Base-by-base conservation (phyloP, 2,888 invertebrate genomes). In the Heteropelma amictum region DNA sequence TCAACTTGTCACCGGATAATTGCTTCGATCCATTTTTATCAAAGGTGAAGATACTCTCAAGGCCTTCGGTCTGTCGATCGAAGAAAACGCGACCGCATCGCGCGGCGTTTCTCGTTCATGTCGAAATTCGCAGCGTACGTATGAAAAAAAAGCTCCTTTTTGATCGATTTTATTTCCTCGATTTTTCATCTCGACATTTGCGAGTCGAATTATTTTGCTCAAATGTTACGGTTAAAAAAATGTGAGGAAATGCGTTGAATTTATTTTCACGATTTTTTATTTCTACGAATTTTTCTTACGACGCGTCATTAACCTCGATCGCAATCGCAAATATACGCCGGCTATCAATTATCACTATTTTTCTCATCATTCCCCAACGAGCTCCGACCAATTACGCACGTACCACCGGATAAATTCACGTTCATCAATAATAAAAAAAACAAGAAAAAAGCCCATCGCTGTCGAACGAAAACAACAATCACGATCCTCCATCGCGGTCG, bases 21-120 rank as follows among this genome's bases (percentile, higher is more conserved):
- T 17, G 26, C 14, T 17, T 14, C 5, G 19, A 56, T 56, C 10
- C 54, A 54, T 8, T 45, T 26, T 12, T 14, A 12, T 40, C 10
- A 28, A 64, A 58, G 51, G 40, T 58, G 47, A 42, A 33, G 38
- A 56, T 45, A 45, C 64, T 60, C 60, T 8, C 23, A 38, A 56
- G 64, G 60, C 64, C 72, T 76, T 64, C 51, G n/a, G n/a, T n/a
- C n/a, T 47, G 47, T 60, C 69, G 69, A 69, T 69, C 76, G 63
- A 54, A 53, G 38, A 53, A 64, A 61, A 60, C 26, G 2, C 53
- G 21, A 53, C 23, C 42, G 30, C 35, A 19, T 19, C 38, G 12
- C 38, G 26, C 28, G 10, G 12, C 12, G n/a, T 56, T 56, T 10
- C 56, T 26, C 38, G 6, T 38, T 7, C 2, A 30, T 30, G 30